Conservation (phyloP, 2,113 vertebrate genomes). For the Etheostoma cragini region DNA sequence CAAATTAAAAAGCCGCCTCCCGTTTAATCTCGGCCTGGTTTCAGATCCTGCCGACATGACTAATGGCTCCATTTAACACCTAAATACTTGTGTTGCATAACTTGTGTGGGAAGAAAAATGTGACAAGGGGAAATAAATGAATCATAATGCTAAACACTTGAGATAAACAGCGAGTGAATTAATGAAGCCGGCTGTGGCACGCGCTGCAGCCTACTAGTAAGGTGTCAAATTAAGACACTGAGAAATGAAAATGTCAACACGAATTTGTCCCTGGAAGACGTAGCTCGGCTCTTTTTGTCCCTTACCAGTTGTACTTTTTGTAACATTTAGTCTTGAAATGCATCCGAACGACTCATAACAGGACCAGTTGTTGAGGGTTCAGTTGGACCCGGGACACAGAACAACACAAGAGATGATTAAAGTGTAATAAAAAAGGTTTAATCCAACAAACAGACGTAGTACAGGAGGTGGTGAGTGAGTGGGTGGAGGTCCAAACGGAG, state of each 20-base stretch:
- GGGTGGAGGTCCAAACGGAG: no score
- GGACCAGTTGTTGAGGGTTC: no score
- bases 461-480: no score
- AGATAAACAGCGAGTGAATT: slow-evolving; percentile 40
- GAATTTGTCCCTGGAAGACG: background rate
- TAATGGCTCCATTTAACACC: slow-evolving; percentile 45
- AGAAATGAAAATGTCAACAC: slow-evolving; percentile 10
- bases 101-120: slow-evolving; percentile 37
- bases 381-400: no score
- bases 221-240: slow-evolving; percentile 19
- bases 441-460: no score
- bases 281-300: background rate
- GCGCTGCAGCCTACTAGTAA: background rate
- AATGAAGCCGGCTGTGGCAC: slow-evolving; percentile 26
- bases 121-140: slow-evolving; percentile 38
- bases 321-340: background rate
- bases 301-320: background rate
- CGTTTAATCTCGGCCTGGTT: background rate
- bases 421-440: no score
- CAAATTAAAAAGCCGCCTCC: background rate
- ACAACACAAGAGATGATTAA: no score
- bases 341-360: no score
- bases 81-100: slow-evolving; percentile 7
- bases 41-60: slow-evolving; percentile 23
- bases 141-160: slow-evolving; percentile 25